Conservation (phyloP, 2,113 vertebrate species). For the Chaetorhynchus papuensis region DNA sequence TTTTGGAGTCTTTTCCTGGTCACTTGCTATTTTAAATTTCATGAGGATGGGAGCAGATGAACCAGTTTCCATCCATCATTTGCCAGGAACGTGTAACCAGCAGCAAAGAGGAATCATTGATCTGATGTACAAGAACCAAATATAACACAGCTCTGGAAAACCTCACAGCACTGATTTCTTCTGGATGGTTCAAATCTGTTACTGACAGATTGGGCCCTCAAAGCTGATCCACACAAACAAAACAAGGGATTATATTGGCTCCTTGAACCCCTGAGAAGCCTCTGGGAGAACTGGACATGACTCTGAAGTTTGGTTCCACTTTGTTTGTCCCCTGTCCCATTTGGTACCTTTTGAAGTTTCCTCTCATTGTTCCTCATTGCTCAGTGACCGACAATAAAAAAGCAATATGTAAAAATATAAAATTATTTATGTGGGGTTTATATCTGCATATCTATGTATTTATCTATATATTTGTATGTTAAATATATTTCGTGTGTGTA, state of each 20-base stretch:
- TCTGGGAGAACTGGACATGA: background rate
- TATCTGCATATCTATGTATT: background rate
- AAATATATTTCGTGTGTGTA: background rate
- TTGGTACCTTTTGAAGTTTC: background rate
- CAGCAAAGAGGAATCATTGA: background rate
- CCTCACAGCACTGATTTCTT: background rate
- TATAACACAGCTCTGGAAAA: background rate
- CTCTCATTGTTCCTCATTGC: background rate
- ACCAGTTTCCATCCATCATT: background rate
- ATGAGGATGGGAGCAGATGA: background rate
- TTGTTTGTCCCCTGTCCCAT: background rate
- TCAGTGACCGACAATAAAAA: background rate
- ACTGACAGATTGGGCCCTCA: background rate
- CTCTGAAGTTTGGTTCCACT: background rate
- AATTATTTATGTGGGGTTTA: rapidly evolving
- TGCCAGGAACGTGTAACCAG: background rate
- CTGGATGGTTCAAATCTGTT: background rate
- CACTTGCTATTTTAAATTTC: background rate
- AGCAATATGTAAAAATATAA: background rate
- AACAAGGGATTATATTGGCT: background rate
- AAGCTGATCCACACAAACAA: background rate
- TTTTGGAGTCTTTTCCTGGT: background rate
- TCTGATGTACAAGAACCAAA: background rate
- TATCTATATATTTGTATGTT: background rate
- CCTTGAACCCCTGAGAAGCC: background rate